Evolutionary conservation across 2,113 vertebrate genomes (phyloP).

Genomic region (Dasypus novemcinctus): DNA sequence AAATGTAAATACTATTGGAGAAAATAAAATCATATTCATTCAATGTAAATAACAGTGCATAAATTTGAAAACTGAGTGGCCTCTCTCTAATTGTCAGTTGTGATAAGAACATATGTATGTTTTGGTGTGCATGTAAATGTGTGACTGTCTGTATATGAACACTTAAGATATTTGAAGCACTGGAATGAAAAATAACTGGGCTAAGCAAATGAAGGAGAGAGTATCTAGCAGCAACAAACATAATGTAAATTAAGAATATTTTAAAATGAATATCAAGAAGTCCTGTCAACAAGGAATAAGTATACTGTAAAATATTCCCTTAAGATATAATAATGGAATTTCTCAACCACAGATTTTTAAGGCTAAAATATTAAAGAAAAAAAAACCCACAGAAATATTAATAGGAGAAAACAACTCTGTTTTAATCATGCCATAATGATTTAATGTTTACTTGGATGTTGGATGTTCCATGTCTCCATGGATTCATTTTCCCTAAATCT

Average conservation of each 20-base stretch:
- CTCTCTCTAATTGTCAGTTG: slow-evolving; percentile 15
- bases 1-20: slow-evolving; percentile 44
- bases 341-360: neutral
- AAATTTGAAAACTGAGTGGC: neutral
- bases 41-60: slow-evolving; percentile 17
- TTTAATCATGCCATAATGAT: neutral
- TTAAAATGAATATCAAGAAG: neutral
- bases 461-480: neutral
- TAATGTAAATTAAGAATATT: neutral
- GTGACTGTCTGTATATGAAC: neutral
- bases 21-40: slow-evolving; percentile 42
- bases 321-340: neutral
- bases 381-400: neutral
- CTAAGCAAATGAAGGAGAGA: neutral
- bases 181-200: neutral
- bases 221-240: neutral
- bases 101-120: neutral
- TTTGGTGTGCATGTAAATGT: neutral
- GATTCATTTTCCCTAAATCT: neutral
- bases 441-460: neutral
- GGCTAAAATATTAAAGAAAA: neutral
- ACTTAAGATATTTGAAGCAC: neutral
- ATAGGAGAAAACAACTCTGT: neutral
- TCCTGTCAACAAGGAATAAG: neutral
- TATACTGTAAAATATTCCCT: neutral